Conservation (phyloP, 1,140 invertebrate species). For the Lordiphosa mommai region DNA sequence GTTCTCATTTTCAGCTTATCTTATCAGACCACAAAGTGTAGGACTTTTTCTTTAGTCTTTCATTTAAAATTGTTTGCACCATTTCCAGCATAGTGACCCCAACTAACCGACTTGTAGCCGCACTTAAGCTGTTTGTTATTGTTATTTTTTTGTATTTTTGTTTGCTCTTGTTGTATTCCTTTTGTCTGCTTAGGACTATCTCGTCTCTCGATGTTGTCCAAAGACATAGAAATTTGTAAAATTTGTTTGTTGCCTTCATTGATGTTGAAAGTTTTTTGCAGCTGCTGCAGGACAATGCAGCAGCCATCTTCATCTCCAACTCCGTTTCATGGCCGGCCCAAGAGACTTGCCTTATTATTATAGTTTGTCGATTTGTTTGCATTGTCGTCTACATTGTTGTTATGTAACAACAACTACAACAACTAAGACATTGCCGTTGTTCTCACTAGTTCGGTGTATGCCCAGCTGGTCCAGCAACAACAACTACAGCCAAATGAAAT, state of each 20-base stretch:
- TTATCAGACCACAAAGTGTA: too few species aligned
- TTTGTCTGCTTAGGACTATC: conserved; percentile 2
- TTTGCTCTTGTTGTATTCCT: conserved; percentile 1
- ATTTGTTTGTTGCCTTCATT: conserved; percentile 67
- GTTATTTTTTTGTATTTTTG: conserved; percentile 9
- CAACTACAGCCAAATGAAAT: conserved; percentile 12
- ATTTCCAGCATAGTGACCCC: conserved; percentile 10
- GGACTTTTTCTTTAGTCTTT: too few species aligned
- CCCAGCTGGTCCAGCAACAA: conserved; percentile 50
- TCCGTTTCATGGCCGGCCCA: conserved; percentile 31
- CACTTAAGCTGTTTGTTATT: conserved; percentile 34
- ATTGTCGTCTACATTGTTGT: conserved; percentile 52
- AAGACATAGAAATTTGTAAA: conserved; percentile 61
- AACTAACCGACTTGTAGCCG: conserved; percentile 36
- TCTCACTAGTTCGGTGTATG: conserved; percentile 22
- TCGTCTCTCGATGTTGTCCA: conserved; percentile 14
- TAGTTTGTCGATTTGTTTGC: conserved; percentile 65
- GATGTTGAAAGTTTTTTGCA: conserved; percentile 69
- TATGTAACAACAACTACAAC: conserved; percentile 18
- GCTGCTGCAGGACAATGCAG: conserved; percentile 64
- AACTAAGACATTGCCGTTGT: conserved; percentile 6
- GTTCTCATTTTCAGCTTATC: too few species aligned
- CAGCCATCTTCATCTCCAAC: conserved; percentile 24
- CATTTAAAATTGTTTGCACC: too few species aligned
- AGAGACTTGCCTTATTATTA: conserved; percentile 59